Base-by-base conservation (phyloP, 1,140 invertebrate genomes). In the Papilio dardanus region DNA sequence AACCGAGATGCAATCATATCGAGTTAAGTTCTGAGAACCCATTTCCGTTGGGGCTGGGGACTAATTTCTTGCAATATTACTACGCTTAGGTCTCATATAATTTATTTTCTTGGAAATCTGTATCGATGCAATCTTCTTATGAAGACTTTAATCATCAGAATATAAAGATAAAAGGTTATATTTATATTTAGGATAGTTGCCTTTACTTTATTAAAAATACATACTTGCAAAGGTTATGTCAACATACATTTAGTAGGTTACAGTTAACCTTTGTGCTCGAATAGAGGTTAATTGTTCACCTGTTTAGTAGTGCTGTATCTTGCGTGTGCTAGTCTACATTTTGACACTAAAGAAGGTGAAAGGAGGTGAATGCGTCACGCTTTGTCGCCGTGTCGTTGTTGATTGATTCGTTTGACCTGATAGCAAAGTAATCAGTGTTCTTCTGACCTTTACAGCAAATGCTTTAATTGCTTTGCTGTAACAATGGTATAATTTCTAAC, bases 381-480 rank as follows among this genome's bases (percentile, higher is more conserved):
- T 68, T 68, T 68, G 66, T 68, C 77, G 67, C 54, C 30, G 40
- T 58, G 14, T 74, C 65, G 74, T 74, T 73, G 74, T 77, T 75
- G 77, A 78, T 78, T 78, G 74, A 78, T 78, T 77, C 69, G 74
- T 75, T 75, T 75, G 77, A 69, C 71, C 77, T 71, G 46, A 74
- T 75, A 75, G 74, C 50, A 42, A 78, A 75, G 77, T 69, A 71
- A 78, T 78, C 69, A 78, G 68, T 30, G 66, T 33, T 40, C 58
- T 37, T n/a, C 62, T 50, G 50, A 75, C 67, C 54, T 73, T 78
- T 74, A 71, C 40, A 67, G 69, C 54, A 77, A 77, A 58, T 74
- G 33, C 54, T 58, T 68, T 68, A 30, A 69, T 74, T 58, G 33
- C 68, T 2, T 58, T 58, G 10, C 4, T 24, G 10, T 12, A 3